These are phyloP conservation scores for Heloderma charlesbogerti DNA, from an alignment of 2,113 vertebrate species.

Conservation along the genomic window DNA sequence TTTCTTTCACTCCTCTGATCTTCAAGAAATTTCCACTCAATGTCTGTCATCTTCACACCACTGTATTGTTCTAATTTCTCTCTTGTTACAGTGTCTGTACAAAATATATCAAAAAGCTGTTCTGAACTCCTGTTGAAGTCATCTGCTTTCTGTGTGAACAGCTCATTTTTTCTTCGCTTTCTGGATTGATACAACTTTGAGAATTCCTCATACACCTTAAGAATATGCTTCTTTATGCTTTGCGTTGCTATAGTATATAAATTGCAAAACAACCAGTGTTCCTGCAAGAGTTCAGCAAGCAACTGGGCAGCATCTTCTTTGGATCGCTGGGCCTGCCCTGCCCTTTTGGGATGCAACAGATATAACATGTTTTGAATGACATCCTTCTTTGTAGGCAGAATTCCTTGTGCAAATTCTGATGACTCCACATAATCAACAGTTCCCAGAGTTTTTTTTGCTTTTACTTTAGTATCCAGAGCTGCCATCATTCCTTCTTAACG, in stretches of 20 bases:
- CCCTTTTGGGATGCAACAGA: constrained; percentile 71
- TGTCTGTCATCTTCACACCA: constrained; percentile 73
- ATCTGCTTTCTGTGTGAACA: constrained; percentile 62
- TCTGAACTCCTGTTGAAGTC: constrained; percentile 69
- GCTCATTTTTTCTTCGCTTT: constrained; percentile 74
- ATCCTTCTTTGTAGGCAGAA: constrained; percentile 73
- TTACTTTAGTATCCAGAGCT: constrained; percentile 62
- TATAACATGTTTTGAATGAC: constrained; percentile 76
- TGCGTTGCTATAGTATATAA: constrained; percentile 68
- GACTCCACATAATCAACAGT: constrained; percentile 71
- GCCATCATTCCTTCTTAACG: constrained; percentile 62
- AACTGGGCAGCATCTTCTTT: constrained; percentile 71
- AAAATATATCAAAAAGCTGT: constrained; percentile 74
- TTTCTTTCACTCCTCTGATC: constrained; percentile 72
- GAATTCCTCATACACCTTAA: constrained; percentile 74
- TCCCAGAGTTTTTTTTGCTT: constrained; percentile 70
- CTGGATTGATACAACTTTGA: constrained; percentile 73
- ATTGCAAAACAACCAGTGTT: constrained; percentile 74
- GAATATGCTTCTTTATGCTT: constrained; percentile 74
- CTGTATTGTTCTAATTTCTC: constrained; percentile 73
- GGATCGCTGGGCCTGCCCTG: constrained; percentile 73
- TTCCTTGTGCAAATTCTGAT: constrained; percentile 63
- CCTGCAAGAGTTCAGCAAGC: constrained; percentile 70
- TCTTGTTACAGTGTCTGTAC: constrained; percentile 53
- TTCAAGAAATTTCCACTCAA: constrained; percentile 73